Base-by-base conservation (phyloP, 2,888 invertebrate genomes). In the Venusia cambrica region DNA sequence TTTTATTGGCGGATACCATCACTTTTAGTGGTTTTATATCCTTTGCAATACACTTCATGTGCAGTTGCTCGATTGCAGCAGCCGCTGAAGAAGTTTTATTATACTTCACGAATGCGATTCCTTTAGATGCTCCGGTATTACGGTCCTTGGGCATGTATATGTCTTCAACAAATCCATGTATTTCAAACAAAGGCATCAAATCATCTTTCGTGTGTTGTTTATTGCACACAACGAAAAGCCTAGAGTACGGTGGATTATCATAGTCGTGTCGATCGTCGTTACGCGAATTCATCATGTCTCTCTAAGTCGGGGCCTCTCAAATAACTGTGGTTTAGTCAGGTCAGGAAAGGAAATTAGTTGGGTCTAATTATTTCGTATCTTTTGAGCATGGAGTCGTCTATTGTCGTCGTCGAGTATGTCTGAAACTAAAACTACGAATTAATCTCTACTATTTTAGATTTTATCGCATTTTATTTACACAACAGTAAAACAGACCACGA, bases 31-130 rank as follows among this genome's bases (percentile, higher is more conserved):
- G 93, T 61, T 95, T 91, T 22, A 90, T 90, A 25, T 91, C 90
- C 37, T 90, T 89, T n/a, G 91, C 91, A 40, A 97, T 84, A 30
- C 89, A 89, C 71, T 91, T 92, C 9, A 94, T 92, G 73, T 96
- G 94, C 91, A 97, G 92, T 52, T 93, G 93, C 72, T 97, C 95
- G 58, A 97, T 91, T 1, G 97, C 97, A 29, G 89, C 85, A 2
- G 97, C 97, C 1, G 97, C 97, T 63, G 96, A 94, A 0, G 97
- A 97, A 0, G 97, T 96, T 84, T 96, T 97, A 0, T 90, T 88
- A 75, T 92, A 98, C 70, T 97, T 97, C 5, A 98, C 93, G 66
- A 97, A 98, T 0, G 95, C 94, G 41, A 97, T 93, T 30, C 97
- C 97, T 90, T 96, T 97, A 52, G 93, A 92, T 54, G 95, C 94